Evolutionary conservation across 2,888 invertebrate species (phyloP).

Genomic region (Phalera bucephala): DNA sequence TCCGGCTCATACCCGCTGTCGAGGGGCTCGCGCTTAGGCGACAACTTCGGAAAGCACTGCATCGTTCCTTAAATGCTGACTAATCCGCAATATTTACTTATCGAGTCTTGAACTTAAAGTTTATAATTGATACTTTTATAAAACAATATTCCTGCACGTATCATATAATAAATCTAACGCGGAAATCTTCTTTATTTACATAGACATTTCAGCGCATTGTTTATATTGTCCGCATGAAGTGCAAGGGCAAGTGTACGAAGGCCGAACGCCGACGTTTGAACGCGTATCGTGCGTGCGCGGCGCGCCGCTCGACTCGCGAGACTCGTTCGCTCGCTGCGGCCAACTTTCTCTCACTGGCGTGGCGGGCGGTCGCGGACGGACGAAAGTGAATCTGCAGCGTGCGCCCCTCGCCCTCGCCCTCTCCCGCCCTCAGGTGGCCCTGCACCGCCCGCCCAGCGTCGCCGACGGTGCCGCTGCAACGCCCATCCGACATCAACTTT

Average conservation of each 20-base stretch:
- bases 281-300: conserved; percentile 68
- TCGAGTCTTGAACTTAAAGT: conserved; percentile 15
- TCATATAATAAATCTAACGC: conserved; percentile 27
- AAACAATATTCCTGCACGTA: conserved; percentile 1
- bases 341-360: conserved; percentile 83
- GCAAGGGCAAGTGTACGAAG: conserved; percentile 45
- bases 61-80: conserved; percentile 54
- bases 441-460: conserved; percentile 59
- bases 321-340: conserved; percentile 81
- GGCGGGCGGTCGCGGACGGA: conserved; percentile 73
- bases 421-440: conserved; percentile 56
- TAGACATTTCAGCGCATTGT: conserved; percentile 55
- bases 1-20: conserved; percentile 64
- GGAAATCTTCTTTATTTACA: conserved; percentile 48
- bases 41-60: conserved; percentile 76
- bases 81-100: conserved; percentile 34
- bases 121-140: not conserved
- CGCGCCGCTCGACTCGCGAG: conserved; percentile 73
- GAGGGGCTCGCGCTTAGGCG: conserved; percentile 69
- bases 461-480: conserved; percentile 54
- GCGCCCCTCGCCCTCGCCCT: conserved; percentile 50
- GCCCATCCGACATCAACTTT: conserved; percentile 73
- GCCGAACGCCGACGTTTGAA: conserved; percentile 45
- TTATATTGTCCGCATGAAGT: conserved; percentile 46
- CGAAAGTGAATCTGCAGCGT: conserved; percentile 82